Conservation (phyloP, 1,140 invertebrate species). For the Phthorimaea operculella region DNA sequence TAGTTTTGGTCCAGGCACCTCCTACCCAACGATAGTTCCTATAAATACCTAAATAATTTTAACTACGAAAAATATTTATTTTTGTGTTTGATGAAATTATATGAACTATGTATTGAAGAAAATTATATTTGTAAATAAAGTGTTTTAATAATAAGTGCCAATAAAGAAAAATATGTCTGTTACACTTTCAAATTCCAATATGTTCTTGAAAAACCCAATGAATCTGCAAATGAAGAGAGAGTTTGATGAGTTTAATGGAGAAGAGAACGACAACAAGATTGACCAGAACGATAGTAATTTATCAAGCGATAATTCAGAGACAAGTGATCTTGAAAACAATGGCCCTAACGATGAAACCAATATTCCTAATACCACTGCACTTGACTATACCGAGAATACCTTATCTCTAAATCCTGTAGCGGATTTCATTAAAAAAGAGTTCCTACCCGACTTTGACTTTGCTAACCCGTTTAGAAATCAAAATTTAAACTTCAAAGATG, state of each 20-base stretch:
- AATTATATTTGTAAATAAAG: slow-evolving; percentile 47
- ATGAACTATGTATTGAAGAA: slow-evolving; percentile 34
- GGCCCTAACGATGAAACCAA: slow-evolving; percentile 38
- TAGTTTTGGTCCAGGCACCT: slow-evolving; percentile 56
- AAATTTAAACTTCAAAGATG: slow-evolving; percentile 52
- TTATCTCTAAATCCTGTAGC: slow-evolving; percentile 52
- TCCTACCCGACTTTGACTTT: slow-evolving; percentile 62
- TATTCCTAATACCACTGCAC: slow-evolving; percentile 25
- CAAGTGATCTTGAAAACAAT: slow-evolving; percentile 59
- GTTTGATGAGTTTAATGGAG: slow-evolving; percentile 47
- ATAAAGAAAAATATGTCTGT: slow-evolving; percentile 47
- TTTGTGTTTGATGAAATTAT: slow-evolving; percentile 42
- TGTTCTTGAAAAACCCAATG: slow-evolving; percentile 52
- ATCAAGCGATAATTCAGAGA: slow-evolving; percentile 53
- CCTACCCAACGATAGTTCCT: slow-evolving; percentile 69
- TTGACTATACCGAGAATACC: slow-evolving; percentile 56
- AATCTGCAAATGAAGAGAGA: slow-evolving; percentile 58
- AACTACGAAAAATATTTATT: slow-evolving; percentile 61
- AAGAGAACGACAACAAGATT: slow-evolving; percentile 36
- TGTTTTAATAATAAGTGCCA: slow-evolving; percentile 34
- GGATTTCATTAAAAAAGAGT: slow-evolving; percentile 66
- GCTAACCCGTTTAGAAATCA: slow-evolving; percentile 56
- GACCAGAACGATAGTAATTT: slow-evolving; percentile 42
- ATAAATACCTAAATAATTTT: slow-evolving; percentile 66
- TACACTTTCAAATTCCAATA: slow-evolving; percentile 48